Evolutionary conservation across 2,113 vertebrate genomes (phyloP), one percentile per base, ranked within the genome.

Genomic region (Callithrix jacchus): DNA sequence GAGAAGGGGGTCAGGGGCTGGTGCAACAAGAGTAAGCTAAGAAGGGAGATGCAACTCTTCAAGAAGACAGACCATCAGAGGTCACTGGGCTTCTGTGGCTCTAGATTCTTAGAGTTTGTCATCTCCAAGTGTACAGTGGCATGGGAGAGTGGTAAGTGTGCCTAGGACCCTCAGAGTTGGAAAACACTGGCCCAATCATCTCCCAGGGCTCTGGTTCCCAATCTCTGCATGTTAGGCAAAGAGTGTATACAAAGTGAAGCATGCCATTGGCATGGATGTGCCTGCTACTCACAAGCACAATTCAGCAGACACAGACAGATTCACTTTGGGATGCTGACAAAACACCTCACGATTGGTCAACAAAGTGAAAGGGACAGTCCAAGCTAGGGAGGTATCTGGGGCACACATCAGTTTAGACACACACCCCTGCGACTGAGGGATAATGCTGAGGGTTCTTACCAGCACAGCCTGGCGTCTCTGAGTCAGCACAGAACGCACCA

Each of bases 401-500:
- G 9, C 45, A 76, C 76, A 74, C 14, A n/a, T 37, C 27, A 61
- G 61, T 95, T 76, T 84, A 91, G 79, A 70, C 6, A 35, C 5
- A 30, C 0, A 32, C 9, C 20, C 35, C 20, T 6, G 16, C 8
- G 27, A 27, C 79, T 86, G 61, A 86, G 23, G 52, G 83, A 42
- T 20, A 91, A 71, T 16, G 6, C 47, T 88, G n/a, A 40, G 8
- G 64, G 21, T 79, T 94, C 98, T 98, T 91, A 99, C 98, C 98
- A 92, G 94, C 16, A 97, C 32, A 84, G 98, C 97, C 68, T 97
- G 96, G 94, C 40, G 95, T 94, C 97, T 98, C 97, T 54, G 97
- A 79, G 93, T 97, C 95, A 99, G 93, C 13, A 98, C 97, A 17
- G 97, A 97, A 76, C 82, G 98, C 87, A 99, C 98, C 95, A 99